Evolutionary conservation across 2,797 vertebrate species (phyloP), one percentile per base, ranked within the genome.

Genomic region (Hydrolagus colliei): DNA sequence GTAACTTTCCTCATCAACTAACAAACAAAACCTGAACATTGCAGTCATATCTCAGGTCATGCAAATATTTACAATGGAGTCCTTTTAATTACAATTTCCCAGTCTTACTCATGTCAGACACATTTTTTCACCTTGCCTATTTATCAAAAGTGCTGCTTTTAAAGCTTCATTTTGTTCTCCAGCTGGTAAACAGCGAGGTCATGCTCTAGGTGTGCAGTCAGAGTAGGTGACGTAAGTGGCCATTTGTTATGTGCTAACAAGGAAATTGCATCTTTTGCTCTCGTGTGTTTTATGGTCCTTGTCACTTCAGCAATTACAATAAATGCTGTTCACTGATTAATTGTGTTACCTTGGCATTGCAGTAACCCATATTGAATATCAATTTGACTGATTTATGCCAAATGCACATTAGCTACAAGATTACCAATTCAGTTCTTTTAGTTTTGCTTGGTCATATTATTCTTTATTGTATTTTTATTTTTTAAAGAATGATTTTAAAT

Each of bases 231-330:
- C 65, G 65, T 67, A 68, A 84, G 79, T 41, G 32, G 79, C 65
- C 79, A 84, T 84, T 84, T 84, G 71, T 84, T 84, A 71, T 84
- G 65, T 13, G 20, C 65, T 84, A 84, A 84, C 65, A 84, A 68
- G 65, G 65, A 71, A 82, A 71, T 32, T 68, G 16, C 79, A 84
- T 68, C 79, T 63, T 84, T 71, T 35, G 14, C 65, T 71, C 65
- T 35, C 41, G 65, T 41, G 63, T 84, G 71, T 71, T 84, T 82
- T 84, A 84, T 84, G 79, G 32, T 68, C 68, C 65, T 84, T 84
- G 79, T 84, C 79, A 84, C 41, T 35, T 84, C 65, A 84, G 79
- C 79, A 84, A 82, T 84, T 71, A 84, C 65, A 41, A 84, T 68
- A 84, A 71, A 84, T 84, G 79, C 32, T 71, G 27, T 84, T n/a